Evolutionary conservation across 2,888 invertebrate genomes (phyloP).

Genomic region (Laothoe populi): DNA sequence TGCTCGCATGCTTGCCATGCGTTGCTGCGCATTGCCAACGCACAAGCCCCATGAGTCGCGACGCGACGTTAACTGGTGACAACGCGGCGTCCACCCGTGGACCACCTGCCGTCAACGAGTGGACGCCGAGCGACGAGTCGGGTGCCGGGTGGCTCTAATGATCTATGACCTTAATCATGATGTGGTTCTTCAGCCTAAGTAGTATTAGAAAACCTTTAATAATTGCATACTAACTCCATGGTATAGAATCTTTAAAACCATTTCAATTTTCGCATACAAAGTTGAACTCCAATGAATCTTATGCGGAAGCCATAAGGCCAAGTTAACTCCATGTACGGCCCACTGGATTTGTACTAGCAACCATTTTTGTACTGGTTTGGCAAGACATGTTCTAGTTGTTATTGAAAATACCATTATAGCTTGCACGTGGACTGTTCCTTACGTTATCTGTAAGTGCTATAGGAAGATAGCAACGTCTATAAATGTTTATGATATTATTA

Average conservation of each 20-base stretch:
- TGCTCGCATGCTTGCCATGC: no score
- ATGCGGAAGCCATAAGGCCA: constrained; percentile 19
- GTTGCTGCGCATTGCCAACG: no score
- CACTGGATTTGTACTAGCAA: constrained; percentile 1
- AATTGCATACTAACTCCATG: background rate
- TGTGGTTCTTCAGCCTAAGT: no score
- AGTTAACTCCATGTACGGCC: constrained; percentile 11
- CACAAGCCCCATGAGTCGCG: no score
- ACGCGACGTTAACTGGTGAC: no score
- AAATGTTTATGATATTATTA: no score
- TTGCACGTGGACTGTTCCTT: constrained; percentile 10
- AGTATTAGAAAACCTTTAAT: no score
- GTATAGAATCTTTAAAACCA: background rate
- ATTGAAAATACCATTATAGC: constrained; percentile 13
- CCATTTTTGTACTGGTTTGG: constrained; percentile 16
- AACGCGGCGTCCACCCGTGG: no score
- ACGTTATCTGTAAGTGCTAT: constrained; percentile 4
- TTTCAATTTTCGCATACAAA: background rate
- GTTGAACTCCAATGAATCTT: constrained; percentile 30
- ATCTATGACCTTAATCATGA: no score
- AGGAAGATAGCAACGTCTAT: background rate
- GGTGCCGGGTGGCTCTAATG: no score
- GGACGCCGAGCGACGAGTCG: no score
- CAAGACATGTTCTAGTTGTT: constrained; percentile 1
- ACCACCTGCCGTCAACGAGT: no score